phyloP scores from a whole-genome alignment of 37 sponge, comb jelly and placozoan genomes.

The Chondrilla cf. caribensis region DNA sequence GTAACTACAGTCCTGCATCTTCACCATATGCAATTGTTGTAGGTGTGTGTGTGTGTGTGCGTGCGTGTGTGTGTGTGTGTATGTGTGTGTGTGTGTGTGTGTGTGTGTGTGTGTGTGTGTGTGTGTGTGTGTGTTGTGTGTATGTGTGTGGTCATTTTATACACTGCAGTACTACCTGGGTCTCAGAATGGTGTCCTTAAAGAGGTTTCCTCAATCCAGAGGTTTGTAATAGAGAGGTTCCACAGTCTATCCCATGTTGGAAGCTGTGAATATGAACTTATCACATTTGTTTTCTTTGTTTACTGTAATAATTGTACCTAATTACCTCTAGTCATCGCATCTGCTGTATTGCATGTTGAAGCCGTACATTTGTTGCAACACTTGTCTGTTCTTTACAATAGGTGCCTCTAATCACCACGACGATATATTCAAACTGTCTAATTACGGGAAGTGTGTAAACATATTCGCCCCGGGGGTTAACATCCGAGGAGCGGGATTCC shows the following conservation, averaged over 20 bases:
- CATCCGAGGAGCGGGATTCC: neutral
- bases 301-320: no score
- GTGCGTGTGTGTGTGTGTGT: neutral
- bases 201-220: no score
- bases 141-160: no score
- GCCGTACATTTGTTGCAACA: no score
- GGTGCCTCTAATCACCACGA: neutral
- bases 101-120: neutral
- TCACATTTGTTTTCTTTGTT: no score
- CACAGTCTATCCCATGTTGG: no score
- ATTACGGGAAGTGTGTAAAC: conserved; percentile 57
- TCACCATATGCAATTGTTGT: neutral
- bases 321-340: no score
- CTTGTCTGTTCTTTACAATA: no score
- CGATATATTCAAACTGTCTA: conserved; percentile 12
- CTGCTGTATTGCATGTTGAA: neutral
- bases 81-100: neutral
- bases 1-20: neutral
- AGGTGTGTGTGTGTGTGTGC: neutral
- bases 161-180: no score
- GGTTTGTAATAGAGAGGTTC: no score
- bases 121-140: neutral
- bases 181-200: no score
- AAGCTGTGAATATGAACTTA: no score
- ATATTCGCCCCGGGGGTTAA: conserved; percentile 57